phyloP scores from a whole-genome alignment of 2,113 vertebrate genomes.

The Carassius carassius region DNA sequence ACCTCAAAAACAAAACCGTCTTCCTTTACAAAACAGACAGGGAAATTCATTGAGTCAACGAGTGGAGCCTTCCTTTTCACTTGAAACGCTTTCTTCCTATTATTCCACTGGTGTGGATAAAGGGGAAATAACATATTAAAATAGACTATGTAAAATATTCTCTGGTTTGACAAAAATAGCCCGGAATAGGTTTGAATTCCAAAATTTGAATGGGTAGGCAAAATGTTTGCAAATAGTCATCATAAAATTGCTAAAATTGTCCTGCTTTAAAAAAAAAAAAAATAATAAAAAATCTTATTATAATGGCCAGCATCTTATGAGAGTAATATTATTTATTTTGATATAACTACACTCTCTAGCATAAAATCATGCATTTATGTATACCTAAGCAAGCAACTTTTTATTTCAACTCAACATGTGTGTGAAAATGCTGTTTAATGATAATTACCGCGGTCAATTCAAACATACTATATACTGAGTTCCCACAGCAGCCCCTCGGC shows the following conservation, averaged over 20 bases:
- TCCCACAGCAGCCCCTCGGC: constrained; percentile 30
- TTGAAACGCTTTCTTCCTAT: constrained; percentile 22
- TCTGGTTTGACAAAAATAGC: constrained; percentile 21
- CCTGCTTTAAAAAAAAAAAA: no score
- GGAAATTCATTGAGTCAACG: neutral
- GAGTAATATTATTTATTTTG: no score
- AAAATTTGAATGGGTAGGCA: no score
- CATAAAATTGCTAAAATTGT: no score
- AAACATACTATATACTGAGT: constrained; percentile 1
- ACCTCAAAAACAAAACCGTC: constrained; percentile 51
- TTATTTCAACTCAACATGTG: neutral
- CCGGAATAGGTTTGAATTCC: neutral
- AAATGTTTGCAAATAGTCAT: no score
- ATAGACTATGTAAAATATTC: constrained; percentile 42
- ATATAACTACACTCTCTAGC: no score
- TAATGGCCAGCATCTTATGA: no score
- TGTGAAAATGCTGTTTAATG: neutral
- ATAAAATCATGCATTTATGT: neutral
- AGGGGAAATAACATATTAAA: constrained; percentile 40
- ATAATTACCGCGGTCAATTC: neutral
- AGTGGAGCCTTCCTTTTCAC: constrained; percentile 43
- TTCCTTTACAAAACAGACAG: constrained; percentile 42
- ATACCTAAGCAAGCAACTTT: constrained; percentile 1
- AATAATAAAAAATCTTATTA: no score
- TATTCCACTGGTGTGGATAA: constrained; percentile 8